A percentile compares a stretch with the other conserved stretches of the same genome.
Conservation (phyloP, 1,140 invertebrate genomes). For the Oedothorax gibbosus region DNA sequence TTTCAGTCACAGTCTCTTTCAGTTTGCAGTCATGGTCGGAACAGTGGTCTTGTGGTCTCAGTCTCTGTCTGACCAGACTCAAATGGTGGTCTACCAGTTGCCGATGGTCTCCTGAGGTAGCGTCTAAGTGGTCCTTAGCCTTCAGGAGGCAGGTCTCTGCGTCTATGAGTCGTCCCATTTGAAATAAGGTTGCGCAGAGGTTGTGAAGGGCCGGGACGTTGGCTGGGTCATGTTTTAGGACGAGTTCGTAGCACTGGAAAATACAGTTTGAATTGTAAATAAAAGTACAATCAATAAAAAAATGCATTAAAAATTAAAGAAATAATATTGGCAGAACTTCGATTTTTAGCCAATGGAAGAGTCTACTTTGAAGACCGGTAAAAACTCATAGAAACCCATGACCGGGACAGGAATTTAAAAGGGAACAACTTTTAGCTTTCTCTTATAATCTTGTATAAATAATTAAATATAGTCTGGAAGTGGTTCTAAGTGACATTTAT, state of each 20-base stretch:
- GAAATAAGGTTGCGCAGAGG: conserved; percentile 93
- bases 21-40: too few species aligned
- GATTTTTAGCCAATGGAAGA: not conserved
- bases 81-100: conserved; percentile 76
- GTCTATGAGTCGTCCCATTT: conserved; percentile 84
- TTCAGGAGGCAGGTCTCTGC: conserved; percentile 86
- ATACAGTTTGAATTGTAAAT: not conserved
- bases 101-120: conserved; percentile 89
- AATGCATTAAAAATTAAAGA: not conserved
- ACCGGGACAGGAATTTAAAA: not conserved
- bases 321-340: not conserved
- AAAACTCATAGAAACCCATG: not conserved
- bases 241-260: conserved; percentile 86
- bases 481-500: too few species aligned
- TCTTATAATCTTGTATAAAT: too few species aligned
- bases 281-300: not conserved
- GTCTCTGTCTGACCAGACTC: conserved; percentile 75
- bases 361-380: not conserved
- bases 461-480: too few species aligned
- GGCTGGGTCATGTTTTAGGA: conserved; percentile 85
- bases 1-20: too few species aligned
- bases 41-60: not conserved
- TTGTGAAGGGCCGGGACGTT: conserved; percentile 96
- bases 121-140: conserved; percentile 76
- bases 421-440: not conserved